A percentile compares a stretch with the other conserved stretches of the same genome.
phyloP scores from a whole-genome alignment of 2,113 vertebrate genomes.

The Chlorocebus sabaeus region DNA sequence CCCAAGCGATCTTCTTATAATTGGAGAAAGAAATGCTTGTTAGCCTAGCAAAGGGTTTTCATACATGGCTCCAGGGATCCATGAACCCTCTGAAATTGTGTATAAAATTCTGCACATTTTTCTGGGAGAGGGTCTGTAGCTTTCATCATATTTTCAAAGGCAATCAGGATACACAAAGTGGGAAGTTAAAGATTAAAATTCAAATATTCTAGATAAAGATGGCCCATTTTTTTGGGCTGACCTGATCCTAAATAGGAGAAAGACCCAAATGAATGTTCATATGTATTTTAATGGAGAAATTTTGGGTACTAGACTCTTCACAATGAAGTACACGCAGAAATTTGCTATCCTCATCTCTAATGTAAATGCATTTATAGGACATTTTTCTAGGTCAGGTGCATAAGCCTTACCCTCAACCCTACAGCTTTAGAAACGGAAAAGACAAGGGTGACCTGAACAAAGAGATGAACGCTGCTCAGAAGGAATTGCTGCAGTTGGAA shows the following conservation, averaged over 20 bases:
- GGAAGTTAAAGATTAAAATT: not conserved
- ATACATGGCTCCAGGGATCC: not conserved
- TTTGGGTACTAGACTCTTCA: not conserved
- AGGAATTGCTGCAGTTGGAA: not conserved
- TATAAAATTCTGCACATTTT: not conserved
- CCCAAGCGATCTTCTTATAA: not conserved
- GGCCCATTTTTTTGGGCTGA: not conserved
- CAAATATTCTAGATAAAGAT: not conserved
- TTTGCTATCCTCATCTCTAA: not conserved
- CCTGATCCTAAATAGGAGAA: not conserved
- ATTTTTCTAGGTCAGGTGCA: not conserved
- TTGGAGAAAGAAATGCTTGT: not conserved
- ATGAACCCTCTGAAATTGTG: not conserved
- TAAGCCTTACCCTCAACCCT: not conserved
- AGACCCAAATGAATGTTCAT: not conserved
- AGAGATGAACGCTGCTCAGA: not conserved
- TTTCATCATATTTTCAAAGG: not conserved
- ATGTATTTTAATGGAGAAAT: not conserved
- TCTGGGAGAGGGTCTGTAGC: not conserved
- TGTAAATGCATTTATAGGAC: not conserved
- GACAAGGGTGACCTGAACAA: not conserved
- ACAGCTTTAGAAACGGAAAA: not conserved
- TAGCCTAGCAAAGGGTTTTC: not conserved
- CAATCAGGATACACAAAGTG: not conserved
- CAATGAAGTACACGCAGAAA: not conserved